Evolutionary conservation across 1,140 invertebrate species (phyloP).

Genomic region (Euura lappo): DNA sequence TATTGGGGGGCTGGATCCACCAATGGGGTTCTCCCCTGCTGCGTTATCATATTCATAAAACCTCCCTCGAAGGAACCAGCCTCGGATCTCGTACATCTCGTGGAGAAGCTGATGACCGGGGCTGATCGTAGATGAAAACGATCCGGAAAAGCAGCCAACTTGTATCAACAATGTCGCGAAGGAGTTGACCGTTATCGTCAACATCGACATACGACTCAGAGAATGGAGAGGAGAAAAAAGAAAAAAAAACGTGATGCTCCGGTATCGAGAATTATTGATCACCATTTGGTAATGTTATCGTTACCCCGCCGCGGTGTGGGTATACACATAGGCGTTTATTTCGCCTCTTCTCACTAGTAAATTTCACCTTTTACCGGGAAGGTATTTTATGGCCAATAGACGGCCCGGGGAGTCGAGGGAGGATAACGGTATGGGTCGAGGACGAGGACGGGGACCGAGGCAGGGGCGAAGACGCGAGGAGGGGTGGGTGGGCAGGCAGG

Average conservation of each 20-base stretch:
- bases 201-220: too few relatives aligned
- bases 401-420: conserved; percentile 31
- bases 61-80: conserved; percentile 19
- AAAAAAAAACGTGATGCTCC: too few relatives aligned
- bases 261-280: conserved; percentile 5
- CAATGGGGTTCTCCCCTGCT: conserved; percentile 37
- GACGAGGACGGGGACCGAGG: background rate
- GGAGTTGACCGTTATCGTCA: too few relatives aligned
- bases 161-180: too few relatives aligned
- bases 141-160: too few relatives aligned
- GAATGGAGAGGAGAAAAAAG: too few relatives aligned
- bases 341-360: conserved; percentile 51
- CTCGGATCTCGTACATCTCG: background rate
- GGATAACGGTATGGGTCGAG: background rate
- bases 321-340: background rate
- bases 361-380: conserved; percentile 57
- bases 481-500: background rate
- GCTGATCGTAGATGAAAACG: background rate
- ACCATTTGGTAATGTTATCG: conserved; percentile 3
- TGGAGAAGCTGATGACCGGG: background rate
- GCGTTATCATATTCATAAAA: conserved; percentile 40
- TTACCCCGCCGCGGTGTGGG: background rate
- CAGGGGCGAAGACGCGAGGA: too few relatives aligned
- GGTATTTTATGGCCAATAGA: conserved; percentile 59
- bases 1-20: conserved; percentile 50